Conservation (phyloP, 2,113 vertebrate genomes). For the Daphoenositta chrysoptera region DNA sequence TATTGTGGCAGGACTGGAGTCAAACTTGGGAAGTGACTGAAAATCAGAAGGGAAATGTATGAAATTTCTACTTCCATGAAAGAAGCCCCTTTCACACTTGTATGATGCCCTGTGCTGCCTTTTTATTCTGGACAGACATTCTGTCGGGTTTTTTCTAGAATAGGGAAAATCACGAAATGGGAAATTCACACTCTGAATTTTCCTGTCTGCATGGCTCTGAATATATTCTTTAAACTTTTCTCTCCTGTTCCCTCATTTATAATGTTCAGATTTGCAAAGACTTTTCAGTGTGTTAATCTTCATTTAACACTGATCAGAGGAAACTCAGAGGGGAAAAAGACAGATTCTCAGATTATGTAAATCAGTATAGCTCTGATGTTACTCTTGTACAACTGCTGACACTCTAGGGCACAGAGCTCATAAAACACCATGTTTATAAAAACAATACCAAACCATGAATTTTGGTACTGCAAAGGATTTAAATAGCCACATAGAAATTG, state of each 20-base stretch:
- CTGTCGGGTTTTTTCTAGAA: background rate
- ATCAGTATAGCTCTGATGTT: background rate
- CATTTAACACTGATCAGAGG: background rate
- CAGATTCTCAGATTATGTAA: background rate
- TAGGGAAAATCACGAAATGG: background rate
- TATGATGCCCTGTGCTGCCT: background rate
- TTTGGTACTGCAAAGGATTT: background rate
- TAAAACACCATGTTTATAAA: background rate
- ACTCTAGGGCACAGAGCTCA: background rate
- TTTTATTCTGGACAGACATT: background rate
- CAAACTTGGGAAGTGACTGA: background rate
- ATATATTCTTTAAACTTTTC: background rate
- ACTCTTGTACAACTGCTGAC: background rate
- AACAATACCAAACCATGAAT: background rate
- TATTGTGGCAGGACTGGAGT: background rate
- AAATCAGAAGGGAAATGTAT: background rate
- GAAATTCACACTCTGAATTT: background rate
- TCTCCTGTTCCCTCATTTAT: background rate
- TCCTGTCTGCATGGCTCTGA: background rate
- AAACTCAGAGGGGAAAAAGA: background rate
- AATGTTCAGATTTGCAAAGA: background rate
- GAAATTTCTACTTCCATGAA: background rate
- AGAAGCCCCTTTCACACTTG: background rate
- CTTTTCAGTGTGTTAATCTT: background rate
- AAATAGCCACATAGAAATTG: background rate